Evolutionary conservation across 2,113 vertebrate genomes (phyloP).

Genomic region (Ciconia maguari): DNA sequence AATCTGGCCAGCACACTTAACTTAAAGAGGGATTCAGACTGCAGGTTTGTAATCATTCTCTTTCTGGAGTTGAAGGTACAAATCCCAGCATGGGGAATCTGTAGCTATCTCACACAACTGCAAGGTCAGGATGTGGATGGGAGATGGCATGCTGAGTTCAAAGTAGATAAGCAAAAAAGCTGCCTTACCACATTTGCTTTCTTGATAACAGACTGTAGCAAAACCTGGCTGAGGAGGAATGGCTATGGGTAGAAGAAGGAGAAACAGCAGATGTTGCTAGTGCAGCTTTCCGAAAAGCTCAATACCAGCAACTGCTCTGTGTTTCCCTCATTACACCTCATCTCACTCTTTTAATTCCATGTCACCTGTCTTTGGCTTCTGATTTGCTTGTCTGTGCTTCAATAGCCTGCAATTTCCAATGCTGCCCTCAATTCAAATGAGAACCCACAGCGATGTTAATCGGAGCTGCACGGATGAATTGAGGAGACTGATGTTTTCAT

Average conservation of each 20-base stretch:
- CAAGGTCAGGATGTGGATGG: background rate
- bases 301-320: background rate
- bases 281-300: background rate
- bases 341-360: background rate
- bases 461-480: background rate
- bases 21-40: background rate
- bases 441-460: background rate
- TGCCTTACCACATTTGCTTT: background rate
- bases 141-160: background rate
- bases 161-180: background rate
- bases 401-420: background rate
- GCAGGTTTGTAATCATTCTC: background rate
- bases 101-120: background rate
- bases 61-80: background rate
- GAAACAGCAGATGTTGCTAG: background rate
- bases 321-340: background rate
- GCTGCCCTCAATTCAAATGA: background rate
- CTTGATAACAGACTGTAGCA: background rate
- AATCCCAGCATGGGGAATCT: slow-evolving; percentile 26
- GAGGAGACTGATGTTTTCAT: background rate
- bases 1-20: background rate
- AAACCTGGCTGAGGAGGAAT: background rate
- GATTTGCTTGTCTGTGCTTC: background rate
- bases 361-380: background rate
- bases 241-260: background rate